Conservation (phyloP, 2,797 vertebrate genomes). For the Urophycis tenuis region DNA sequence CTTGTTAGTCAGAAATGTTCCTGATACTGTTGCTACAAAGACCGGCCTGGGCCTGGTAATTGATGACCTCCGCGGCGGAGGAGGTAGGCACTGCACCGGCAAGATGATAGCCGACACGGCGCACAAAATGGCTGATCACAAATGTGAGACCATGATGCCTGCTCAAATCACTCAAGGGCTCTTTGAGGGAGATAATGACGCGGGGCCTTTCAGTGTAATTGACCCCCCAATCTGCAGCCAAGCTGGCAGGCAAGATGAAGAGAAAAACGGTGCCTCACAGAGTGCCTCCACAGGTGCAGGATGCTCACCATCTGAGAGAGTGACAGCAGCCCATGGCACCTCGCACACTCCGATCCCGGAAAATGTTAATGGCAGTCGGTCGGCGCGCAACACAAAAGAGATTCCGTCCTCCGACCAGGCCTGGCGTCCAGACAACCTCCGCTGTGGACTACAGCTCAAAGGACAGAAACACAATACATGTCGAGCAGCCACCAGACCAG, state of each 20-base stretch:
- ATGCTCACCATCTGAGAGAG: slow-evolving; percentile 33
- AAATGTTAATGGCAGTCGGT: neutral
- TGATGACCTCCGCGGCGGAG: slow-evolving; percentile 33
- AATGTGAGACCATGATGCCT: slow-evolving; percentile 41
- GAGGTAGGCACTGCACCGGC: slow-evolving; percentile 1
- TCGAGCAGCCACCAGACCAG: slow-evolving; percentile 21
- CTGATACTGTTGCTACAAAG: slow-evolving; percentile 17
- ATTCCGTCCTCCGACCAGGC: slow-evolving; percentile 19
- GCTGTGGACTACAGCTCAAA: slow-evolving; percentile 13
- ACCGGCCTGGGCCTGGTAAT: slow-evolving; percentile 26
- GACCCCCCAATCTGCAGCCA: slow-evolving; percentile 55
- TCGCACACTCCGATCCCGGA: slow-evolving; percentile 21
- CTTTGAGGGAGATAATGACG: slow-evolving; percentile 58
- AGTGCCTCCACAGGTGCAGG: slow-evolving; percentile 33
- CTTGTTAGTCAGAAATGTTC: slow-evolving; percentile 32
- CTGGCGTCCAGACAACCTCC: slow-evolving; percentile 19
- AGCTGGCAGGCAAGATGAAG: slow-evolving; percentile 37
- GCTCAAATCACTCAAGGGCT: slow-evolving; percentile 46
- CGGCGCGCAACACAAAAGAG: slow-evolving; percentile 15
- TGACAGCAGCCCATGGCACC: slow-evolving; percentile 20
- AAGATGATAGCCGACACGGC: neutral
- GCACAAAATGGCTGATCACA: slow-evolving; percentile 40
- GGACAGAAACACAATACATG: slow-evolving; percentile 32
- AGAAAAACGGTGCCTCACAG: slow-evolving; percentile 31
- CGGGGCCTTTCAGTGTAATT: slow-evolving; percentile 50